Conservation (phyloP, 2,113 vertebrate genomes). For the Mustelus asterias region DNA sequence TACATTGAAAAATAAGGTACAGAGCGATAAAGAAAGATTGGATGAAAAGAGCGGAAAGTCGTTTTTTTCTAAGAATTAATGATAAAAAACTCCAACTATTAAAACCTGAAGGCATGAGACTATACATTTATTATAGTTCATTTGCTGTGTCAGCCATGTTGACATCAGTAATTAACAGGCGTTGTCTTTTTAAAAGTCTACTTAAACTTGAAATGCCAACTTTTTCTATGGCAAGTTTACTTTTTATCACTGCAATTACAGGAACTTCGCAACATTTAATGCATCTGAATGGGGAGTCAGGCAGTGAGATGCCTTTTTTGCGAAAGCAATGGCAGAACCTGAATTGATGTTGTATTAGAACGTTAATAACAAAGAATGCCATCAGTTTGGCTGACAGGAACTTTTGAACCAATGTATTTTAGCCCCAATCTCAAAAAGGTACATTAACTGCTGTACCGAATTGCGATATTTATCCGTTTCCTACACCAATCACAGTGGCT, state of each 20-base stretch:
- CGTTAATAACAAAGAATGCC: neutral
- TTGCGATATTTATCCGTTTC: neutral
- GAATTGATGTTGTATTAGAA: neutral
- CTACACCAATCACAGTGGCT: neutral
- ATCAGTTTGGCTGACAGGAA: neutral
- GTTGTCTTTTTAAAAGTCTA: neutral
- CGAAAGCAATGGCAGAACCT: neutral
- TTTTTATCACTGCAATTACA: neutral
- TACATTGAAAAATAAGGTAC: neutral
- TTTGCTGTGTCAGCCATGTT: neutral
- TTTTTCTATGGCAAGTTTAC: neutral
- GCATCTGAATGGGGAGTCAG: neutral
- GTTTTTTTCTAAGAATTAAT: neutral
- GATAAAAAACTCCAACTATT: neutral
- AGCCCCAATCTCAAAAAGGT: neutral
- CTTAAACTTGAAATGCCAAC: neutral
- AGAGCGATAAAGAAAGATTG: neutral
- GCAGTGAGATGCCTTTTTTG: neutral
- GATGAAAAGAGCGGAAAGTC: neutral
- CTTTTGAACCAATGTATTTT: neutral
- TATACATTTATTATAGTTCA: neutral
- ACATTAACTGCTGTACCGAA: neutral
- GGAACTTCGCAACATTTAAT: neutral
- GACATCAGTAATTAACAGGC: neutral
- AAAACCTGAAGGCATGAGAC: neutral